Evolutionary conservation across 2,888 invertebrate species (phyloP).

Genomic region (Dione vanillae): DNA sequence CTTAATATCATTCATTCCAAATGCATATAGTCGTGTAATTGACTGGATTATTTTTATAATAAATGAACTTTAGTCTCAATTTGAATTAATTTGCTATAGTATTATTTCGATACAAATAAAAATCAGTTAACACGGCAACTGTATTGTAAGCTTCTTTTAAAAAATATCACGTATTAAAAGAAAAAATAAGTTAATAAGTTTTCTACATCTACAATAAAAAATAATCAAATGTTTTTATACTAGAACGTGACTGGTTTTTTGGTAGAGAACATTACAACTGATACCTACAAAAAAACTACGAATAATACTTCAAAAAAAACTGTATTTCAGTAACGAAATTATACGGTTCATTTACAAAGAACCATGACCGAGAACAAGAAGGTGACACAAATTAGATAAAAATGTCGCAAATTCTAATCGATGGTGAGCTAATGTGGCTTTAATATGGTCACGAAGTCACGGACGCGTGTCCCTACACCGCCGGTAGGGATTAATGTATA

Average conservation of each 20-base stretch:
- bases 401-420: conserved; percentile 70
- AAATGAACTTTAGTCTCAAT: background rate
- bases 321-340: conserved; percentile 4
- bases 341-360: conserved; percentile 8
- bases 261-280: background rate
- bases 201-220: background rate
- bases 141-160: no score
- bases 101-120: no score
- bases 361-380: conserved; percentile 32
- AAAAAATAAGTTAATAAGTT: background rate
- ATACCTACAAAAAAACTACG: background rate
- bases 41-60: background rate
- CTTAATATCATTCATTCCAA: conserved; percentile 19
- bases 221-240: background rate
- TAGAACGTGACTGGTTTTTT: conserved; percentile 11
- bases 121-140: no score
- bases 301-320: no score
- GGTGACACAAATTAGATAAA: conserved; percentile 55
- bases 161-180: background rate
- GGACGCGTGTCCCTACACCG: conserved; percentile 73
- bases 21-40: conserved; percentile 6
- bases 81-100: no score
- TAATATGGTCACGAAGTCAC: conserved; percentile 66
- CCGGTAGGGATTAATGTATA: conserved; percentile 70
- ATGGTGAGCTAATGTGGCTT: conserved; percentile 76